A percentile compares a stretch with the other conserved stretches of the same genome.
phyloP scores from a whole-genome alignment of 2,888 invertebrate species.

The Tyria jacobaeae region DNA sequence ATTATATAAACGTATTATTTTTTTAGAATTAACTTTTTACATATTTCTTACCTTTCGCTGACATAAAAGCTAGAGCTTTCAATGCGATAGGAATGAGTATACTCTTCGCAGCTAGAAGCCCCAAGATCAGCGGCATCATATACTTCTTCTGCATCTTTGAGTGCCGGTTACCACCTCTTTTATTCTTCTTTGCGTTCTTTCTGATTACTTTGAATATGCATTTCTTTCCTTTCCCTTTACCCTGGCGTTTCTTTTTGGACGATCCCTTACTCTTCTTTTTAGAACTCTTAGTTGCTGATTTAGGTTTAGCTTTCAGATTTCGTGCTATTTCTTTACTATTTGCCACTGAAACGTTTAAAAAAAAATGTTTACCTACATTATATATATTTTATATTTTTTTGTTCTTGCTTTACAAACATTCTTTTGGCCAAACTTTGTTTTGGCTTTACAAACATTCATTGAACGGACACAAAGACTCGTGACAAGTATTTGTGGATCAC shows the following conservation, averaged over 20 bases:
- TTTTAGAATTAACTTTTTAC: no score
- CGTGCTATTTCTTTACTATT: constrained; percentile 12
- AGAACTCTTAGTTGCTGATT: constrained; percentile 29
- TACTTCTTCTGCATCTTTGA: constrained; percentile 81
- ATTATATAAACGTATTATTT: no score
- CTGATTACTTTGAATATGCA: constrained; percentile 74
- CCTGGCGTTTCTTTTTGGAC: constrained; percentile 54
- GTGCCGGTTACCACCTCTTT: constrained; percentile 39
- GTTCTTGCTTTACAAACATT: no score
- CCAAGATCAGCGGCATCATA: constrained; percentile 88
- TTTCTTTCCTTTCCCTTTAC: constrained; percentile 66
- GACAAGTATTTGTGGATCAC: no score
- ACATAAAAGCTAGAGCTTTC: constrained; percentile 89
- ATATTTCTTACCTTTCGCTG: constrained; percentile 85
- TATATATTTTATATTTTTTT: no score
- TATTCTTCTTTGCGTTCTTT: constrained; percentile 52
- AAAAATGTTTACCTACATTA: no score
- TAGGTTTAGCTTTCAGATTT: background rate
- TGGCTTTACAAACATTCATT: no score
- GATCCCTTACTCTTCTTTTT: constrained; percentile 9
- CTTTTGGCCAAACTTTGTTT: no score
- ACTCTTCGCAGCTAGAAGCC: constrained; percentile 88
- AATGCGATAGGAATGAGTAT: constrained; percentile 89
- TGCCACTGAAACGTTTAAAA: constrained; percentile 19
- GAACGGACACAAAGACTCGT: no score